These are phyloP conservation scores for Intellagama lesueurii DNA, from an alignment of 2,797 vertebrate genomes.

Conservation along the genomic window DNA sequence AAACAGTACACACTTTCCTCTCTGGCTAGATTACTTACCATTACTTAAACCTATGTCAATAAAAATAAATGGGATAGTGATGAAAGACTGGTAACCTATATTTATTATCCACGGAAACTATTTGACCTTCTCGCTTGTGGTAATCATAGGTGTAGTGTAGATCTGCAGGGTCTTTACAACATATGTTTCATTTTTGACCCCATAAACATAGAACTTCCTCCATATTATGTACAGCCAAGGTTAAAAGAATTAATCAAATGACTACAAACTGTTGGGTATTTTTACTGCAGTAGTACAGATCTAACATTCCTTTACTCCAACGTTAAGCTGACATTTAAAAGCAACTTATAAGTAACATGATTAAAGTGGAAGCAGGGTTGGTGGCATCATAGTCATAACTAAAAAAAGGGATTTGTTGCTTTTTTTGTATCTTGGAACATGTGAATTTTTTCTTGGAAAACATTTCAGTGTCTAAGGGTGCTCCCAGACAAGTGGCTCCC, in stretches of 20 bases:
- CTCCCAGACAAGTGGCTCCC: not conserved
- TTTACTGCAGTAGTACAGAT: not conserved
- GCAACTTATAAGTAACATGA: not conserved
- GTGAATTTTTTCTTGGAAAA: not conserved
- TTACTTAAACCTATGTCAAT: constrained; percentile 3
- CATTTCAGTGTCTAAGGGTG: not conserved
- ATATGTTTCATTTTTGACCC: not conserved
- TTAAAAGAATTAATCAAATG: not conserved
- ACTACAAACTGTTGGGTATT: not conserved
- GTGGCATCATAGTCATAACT: not conserved
- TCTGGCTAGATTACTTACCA: not conserved
- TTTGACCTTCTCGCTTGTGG: not conserved
- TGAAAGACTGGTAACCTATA: not conserved
- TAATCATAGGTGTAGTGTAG: not conserved
- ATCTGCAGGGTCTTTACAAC: not conserved
- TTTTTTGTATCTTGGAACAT: not conserved
- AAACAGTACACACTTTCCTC: not conserved
- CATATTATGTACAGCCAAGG: not conserved
- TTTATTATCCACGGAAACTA: not conserved
- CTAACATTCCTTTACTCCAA: not conserved
- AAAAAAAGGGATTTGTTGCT: not conserved
- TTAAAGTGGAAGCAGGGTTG: not conserved
- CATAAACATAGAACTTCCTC: not conserved
- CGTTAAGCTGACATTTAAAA: not conserved
- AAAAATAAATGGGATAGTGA: constrained; percentile 11